A percentile compares a stretch with the other conserved stretches of the same genome.
These are phyloP conservation scores for Syngnathus scovelli DNA, from an alignment of 2,113 vertebrate species.

Conservation along the genomic window DNA sequence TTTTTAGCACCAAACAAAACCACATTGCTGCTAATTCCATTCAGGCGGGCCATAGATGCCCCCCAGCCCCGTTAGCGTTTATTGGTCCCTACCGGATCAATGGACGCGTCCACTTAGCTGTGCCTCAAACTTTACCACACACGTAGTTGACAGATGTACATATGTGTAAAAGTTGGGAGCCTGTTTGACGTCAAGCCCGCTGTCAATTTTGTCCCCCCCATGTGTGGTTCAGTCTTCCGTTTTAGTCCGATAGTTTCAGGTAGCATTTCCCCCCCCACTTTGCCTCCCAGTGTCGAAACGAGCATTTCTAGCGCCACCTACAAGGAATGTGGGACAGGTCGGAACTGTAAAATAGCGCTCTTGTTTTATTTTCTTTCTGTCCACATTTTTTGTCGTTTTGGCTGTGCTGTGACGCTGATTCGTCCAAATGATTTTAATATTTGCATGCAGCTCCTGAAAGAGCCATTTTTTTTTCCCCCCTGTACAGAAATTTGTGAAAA, in stretches of 20 bases:
- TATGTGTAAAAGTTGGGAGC: slow-evolving; percentile 58
- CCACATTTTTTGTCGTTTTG: slow-evolving; percentile 69
- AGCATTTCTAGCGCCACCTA: slow-evolving; percentile 42
- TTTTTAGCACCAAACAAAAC: slow-evolving; percentile 60
- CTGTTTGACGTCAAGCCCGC: slow-evolving; percentile 59
- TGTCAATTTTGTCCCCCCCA: slow-evolving; percentile 52
- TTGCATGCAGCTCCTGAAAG: slow-evolving; percentile 71
- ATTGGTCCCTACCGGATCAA: slow-evolving; percentile 48
- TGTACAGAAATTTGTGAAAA: slow-evolving; percentile 71
- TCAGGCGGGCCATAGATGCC: not conserved
- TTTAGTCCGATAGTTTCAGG: slow-evolving; percentile 5
- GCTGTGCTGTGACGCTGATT: slow-evolving; percentile 71
- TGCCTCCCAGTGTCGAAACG: slow-evolving; percentile 20
- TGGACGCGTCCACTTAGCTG: slow-evolving; percentile 57
- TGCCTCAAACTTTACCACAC: slow-evolving; percentile 62
- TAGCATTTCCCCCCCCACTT: not conserved
- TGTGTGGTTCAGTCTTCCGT: slow-evolving; percentile 1
- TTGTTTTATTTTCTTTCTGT: slow-evolving; percentile 67
- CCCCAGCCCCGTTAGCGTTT: slow-evolving; percentile 34
- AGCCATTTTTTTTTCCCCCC: slow-evolving; percentile 59
- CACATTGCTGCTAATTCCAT: slow-evolving; percentile 57
- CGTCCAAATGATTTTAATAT: slow-evolving; percentile 64
- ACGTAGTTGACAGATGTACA: not conserved
- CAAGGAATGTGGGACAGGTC: not conserved
- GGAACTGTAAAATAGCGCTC: slow-evolving; percentile 43